These are phyloP conservation scores for Misgurnus mizolepis DNA, from an alignment of 2,113 vertebrate genomes.

Conservation along the genomic window DNA sequence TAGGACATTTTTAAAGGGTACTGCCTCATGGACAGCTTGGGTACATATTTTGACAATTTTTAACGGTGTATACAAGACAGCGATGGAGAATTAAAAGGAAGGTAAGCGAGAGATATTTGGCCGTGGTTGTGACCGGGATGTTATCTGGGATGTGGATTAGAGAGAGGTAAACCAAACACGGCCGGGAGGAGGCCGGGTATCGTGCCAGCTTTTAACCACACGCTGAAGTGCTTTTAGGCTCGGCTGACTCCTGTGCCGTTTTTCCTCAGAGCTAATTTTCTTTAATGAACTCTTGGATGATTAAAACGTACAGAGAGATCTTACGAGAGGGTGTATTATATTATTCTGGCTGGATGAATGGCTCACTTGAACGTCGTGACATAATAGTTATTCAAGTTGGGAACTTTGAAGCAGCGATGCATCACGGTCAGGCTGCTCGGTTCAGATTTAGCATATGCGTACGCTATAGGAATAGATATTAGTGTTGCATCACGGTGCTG, in stretches of 20 bases:
- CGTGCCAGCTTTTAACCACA: slow-evolving; percentile 7
- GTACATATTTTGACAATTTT: no score
- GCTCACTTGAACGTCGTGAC: neutral
- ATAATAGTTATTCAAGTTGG: neutral
- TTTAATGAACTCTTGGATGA: slow-evolving; percentile 20
- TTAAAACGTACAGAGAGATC: slow-evolving; percentile 20
- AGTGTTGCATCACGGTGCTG: slow-evolving; percentile 1
- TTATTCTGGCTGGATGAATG: neutral
- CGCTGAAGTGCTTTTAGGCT: neutral
- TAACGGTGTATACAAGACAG: neutral
- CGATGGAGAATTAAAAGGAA: neutral
- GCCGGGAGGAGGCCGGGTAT: neutral
- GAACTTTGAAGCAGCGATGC: slow-evolving; percentile 1
- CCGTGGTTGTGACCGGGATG: neutral
- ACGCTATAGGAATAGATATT: slow-evolving; percentile 32
- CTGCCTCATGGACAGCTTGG: no score
- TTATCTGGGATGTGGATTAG: neutral
- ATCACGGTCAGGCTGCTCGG: slow-evolving; percentile 7
- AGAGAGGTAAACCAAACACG: slow-evolving; percentile 19
- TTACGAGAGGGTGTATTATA: neutral
- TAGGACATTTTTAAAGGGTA: no score
- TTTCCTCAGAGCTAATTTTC: slow-evolving; percentile 28
- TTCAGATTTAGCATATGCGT: slow-evolving; percentile 12
- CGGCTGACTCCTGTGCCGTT: slow-evolving; percentile 14
- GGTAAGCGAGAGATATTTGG: neutral